Conservation (phyloP, 2,113 vertebrate species). For the Istiophorus platypterus region DNA sequence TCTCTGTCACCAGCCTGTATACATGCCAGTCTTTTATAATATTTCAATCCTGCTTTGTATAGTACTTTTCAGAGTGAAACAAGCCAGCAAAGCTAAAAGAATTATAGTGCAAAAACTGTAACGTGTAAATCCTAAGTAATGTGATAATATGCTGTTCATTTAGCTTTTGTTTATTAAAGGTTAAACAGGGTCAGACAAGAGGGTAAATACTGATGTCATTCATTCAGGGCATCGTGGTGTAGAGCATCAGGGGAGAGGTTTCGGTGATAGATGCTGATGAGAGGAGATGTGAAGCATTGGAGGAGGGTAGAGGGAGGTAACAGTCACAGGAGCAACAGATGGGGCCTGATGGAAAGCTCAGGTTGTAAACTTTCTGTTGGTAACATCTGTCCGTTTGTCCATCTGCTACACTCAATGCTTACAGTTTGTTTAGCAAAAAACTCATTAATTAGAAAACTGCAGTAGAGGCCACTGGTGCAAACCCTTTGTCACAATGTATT, state of each 20-base stretch:
- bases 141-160: slow-evolving; percentile 18
- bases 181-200: slow-evolving; percentile 47
- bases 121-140: neutral
- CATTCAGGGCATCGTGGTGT: slow-evolving; percentile 10
- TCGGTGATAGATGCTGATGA: slow-evolving; percentile 75
- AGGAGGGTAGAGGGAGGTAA: slow-evolving; percentile 77
- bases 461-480: slow-evolving; percentile 8
- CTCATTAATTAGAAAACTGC: slow-evolving; percentile 58
- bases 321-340: slow-evolving; percentile 82
- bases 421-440: slow-evolving; percentile 70
- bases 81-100: neutral
- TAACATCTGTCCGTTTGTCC: slow-evolving; percentile 86
- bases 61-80: neutral
- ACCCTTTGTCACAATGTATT: slow-evolving; percentile 29
- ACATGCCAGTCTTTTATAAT: slow-evolving; percentile 10
- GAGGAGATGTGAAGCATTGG: slow-evolving; percentile 65
- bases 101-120: neutral
- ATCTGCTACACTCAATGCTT: slow-evolving; percentile 80
- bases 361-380: slow-evolving; percentile 86
- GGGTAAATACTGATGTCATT: slow-evolving; percentile 43
- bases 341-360: slow-evolving; percentile 80
- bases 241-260: slow-evolving; percentile 28
- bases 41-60: slow-evolving; percentile 3
- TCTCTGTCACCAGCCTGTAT: slow-evolving; percentile 7
- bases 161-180: slow-evolving; percentile 17